Percentiles rank a stretch among this genome's conserved stretches.
phyloP scores from a whole-genome alignment of 2,797 vertebrate species.

The Allenopithecus nigroviridis region DNA sequence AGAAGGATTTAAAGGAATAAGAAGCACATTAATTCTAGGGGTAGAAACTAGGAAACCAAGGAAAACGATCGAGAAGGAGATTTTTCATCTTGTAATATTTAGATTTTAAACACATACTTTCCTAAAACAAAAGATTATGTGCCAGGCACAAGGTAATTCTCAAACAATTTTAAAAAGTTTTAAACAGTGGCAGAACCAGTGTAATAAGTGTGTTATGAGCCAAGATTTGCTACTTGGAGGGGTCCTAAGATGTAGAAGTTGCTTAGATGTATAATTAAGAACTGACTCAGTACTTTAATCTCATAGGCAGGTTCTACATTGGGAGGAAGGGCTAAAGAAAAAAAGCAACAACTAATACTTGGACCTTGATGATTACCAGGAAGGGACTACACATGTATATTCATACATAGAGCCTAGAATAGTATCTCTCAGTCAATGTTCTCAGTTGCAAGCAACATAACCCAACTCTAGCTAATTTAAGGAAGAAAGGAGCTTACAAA shows the following conservation, averaged over 20 bases:
- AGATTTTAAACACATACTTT: neutral
- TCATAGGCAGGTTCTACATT: neutral
- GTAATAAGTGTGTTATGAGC: neutral
- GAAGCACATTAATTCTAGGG: neutral
- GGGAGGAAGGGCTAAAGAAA: neutral
- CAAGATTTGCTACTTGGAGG: neutral
- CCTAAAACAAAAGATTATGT: neutral
- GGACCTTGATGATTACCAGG: neutral
- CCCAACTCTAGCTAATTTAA: neutral
- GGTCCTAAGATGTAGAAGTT: neutral
- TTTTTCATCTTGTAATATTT: slow-evolving; percentile 26
- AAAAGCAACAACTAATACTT: neutral
- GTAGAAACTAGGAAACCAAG: neutral
- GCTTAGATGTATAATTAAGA: neutral
- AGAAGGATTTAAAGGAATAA: neutral
- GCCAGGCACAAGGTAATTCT: neutral
- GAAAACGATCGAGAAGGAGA: neutral
- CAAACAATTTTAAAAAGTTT: slow-evolving; percentile 4
- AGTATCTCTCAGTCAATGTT: neutral
- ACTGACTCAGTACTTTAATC: neutral
- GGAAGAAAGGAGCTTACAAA: neutral
- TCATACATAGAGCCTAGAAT: neutral
- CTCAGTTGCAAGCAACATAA: neutral
- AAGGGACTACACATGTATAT: neutral
- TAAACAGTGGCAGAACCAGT: neutral